Conservation (phyloP, 2,888 invertebrate genomes). For the Temnothorax ravouxi region DNA sequence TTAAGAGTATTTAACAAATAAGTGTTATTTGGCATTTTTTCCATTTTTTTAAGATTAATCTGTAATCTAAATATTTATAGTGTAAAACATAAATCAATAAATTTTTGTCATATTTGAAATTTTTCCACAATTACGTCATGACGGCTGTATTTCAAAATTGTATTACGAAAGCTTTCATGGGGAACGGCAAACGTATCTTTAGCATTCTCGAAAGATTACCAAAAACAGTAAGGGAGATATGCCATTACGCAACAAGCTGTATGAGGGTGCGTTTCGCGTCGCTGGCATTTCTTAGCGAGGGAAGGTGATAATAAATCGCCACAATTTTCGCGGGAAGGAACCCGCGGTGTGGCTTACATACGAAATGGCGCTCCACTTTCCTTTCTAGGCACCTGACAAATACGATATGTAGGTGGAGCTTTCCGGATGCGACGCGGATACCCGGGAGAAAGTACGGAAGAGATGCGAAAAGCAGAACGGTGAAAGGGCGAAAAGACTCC, state of each 20-base stretch:
- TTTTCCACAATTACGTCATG: not conserved
- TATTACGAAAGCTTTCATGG: not conserved
- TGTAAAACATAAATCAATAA: not conserved
- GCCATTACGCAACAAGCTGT: slow-evolving; percentile 50
- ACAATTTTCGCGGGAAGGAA: slow-evolving; percentile 76
- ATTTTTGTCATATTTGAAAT: not conserved
- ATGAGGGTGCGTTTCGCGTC: slow-evolving; percentile 51
- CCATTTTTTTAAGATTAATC: not conserved
- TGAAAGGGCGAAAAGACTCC: not conserved
- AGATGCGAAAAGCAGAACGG: slow-evolving; percentile 24
- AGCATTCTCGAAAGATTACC: slow-evolving; percentile 8
- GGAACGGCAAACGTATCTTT: slow-evolving; percentile 16
- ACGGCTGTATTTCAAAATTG: not conserved
- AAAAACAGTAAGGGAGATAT: slow-evolving; percentile 45
- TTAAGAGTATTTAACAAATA: not conserved
- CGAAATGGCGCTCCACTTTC: slow-evolving; percentile 71
- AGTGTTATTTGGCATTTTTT: not conserved
- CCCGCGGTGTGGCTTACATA: slow-evolving; percentile 77
- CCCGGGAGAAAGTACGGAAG: slow-evolving; percentile 36
- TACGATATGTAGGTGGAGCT: slow-evolving; percentile 80
- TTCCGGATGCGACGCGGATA: slow-evolving; percentile 71
- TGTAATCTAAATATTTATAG: not conserved
- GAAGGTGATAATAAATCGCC: slow-evolving; percentile 78
- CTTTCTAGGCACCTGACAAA: slow-evolving; percentile 78
- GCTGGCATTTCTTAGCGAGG: slow-evolving; percentile 70